Evolutionary conservation across 2,888 invertebrate species (phyloP).

Genomic region (Holacanthella duospinosa): DNA sequence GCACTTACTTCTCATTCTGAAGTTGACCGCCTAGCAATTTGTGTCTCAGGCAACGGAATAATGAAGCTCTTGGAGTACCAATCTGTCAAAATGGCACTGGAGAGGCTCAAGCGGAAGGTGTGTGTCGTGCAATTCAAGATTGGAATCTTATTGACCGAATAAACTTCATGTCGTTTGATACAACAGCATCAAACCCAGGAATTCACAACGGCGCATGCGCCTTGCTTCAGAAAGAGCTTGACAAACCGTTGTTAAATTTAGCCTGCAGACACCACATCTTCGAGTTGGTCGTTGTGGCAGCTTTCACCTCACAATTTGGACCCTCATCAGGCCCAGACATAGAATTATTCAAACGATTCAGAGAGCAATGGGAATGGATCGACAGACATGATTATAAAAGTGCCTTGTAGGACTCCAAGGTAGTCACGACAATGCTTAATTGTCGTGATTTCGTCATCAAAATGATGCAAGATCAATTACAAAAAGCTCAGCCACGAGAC

Average conservation of each 20-base stretch:
- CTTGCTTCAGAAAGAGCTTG: no score
- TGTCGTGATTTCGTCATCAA: no score
- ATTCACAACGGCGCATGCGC: no score
- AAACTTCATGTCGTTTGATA: not conserved
- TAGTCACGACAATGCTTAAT: no score
- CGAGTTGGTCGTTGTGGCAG: not conserved
- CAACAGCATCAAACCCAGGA: no score
- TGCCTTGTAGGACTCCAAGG: not conserved
- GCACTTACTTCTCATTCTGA: not conserved
- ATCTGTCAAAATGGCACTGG: not conserved
- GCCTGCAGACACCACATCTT: not conserved
- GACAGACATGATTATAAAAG: not conserved
- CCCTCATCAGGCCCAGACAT: not conserved
- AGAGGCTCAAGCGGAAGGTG: no score
- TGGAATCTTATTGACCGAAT: no score
- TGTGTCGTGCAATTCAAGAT: not conserved
- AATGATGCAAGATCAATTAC: not conserved
- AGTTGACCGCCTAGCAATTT: not conserved
- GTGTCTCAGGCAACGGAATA: not conserved
- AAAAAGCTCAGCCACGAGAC: not conserved
- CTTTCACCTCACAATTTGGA: not conserved
- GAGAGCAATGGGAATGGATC: not conserved
- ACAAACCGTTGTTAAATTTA: not conserved
- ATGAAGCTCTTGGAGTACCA: not conserved
- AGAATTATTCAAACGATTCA: not conserved